phyloP scores from a whole-genome alignment of 2,113 vertebrate genomes.

The Campylomormyrus numenius region DNA sequence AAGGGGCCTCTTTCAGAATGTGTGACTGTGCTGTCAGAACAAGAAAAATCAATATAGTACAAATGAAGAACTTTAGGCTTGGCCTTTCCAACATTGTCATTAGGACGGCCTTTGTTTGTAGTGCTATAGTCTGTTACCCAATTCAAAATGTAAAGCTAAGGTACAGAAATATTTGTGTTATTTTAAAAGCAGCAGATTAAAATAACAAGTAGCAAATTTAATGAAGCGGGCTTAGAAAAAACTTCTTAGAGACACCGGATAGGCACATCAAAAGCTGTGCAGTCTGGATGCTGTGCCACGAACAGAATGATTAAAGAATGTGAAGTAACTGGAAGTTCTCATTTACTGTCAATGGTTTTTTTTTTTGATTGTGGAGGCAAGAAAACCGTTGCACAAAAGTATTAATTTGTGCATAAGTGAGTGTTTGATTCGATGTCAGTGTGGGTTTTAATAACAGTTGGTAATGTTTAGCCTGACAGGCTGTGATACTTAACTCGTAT shows the following conservation, averaged over 20 bases:
- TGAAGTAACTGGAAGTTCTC: neutral
- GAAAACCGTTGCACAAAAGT: neutral
- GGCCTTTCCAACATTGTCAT: neutral
- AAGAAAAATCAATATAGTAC: neutral
- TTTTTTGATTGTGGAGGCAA: neutral
- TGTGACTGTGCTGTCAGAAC: neutral
- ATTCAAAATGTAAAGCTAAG: neutral
- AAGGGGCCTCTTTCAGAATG: neutral
- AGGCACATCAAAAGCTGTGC: neutral
- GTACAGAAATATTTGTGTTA: neutral
- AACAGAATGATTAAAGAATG: neutral
- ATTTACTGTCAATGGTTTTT: neutral
- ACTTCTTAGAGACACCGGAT: neutral
- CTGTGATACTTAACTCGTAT: neutral
- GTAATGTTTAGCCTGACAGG: conserved; percentile 4
- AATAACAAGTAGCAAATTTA: neutral
- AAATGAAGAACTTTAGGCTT: neutral
- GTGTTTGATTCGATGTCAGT: neutral
- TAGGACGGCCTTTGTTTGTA: neutral
- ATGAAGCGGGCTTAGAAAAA: neutral
- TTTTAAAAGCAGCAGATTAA: neutral
- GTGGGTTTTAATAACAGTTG: conserved; percentile 1
- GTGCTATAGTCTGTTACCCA: neutral
- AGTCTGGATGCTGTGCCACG: neutral
- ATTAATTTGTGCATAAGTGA: neutral